Base-by-base conservation (phyloP, 2,113 vertebrate genomes). In the Bos indicus region DNA sequence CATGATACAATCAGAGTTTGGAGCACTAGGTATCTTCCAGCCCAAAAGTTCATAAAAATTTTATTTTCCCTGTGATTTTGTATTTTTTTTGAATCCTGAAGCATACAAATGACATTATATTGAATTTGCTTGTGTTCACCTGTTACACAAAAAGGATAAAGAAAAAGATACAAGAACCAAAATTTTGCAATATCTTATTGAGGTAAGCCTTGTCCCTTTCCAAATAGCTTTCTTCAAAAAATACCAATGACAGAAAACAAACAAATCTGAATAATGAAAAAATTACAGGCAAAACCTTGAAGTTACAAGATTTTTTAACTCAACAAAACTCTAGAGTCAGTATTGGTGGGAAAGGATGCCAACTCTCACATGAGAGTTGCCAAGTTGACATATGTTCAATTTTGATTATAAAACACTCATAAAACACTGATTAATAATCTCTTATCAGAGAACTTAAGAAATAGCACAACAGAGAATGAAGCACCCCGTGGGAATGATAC, bases 391-490 rank as follows among this genome's bases (percentile, higher is more conserved):
- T 87, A 97, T 91, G 84, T 96, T 98, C 67, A 94, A 96, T 93
- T 89, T 96, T 82, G 95, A 96, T 93, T 96, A 86, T 97, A 4
- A 80, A 96, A 97, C 78, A 48, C 83, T 91, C 16, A 6, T 10
- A 51, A 98, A 98, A 97, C 82, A 96, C 8, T 16, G 51, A 95
- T 96, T 94, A 60, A 93, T 97, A 89, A 95, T 95, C 46, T 60
- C 19, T 46, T 33, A 54, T 83, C 88, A 62, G 88, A 95, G 46
- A 33, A 48, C 88, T 43, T 77, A 57, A 95, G 71, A 96, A 94
- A 62, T 12, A 64, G 21, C 84, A 77, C 3, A 21, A 67, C 36
- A 80, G 30, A 81, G 74, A 77, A 40, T 16, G 57, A 93, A 91
- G 60, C 11, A 62, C 43, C 15, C 26, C 25, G n/a, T 36, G 21